Evolutionary conservation across 2,888 invertebrate genomes (phyloP).

Genomic region (Drosophila formosana): DNA sequence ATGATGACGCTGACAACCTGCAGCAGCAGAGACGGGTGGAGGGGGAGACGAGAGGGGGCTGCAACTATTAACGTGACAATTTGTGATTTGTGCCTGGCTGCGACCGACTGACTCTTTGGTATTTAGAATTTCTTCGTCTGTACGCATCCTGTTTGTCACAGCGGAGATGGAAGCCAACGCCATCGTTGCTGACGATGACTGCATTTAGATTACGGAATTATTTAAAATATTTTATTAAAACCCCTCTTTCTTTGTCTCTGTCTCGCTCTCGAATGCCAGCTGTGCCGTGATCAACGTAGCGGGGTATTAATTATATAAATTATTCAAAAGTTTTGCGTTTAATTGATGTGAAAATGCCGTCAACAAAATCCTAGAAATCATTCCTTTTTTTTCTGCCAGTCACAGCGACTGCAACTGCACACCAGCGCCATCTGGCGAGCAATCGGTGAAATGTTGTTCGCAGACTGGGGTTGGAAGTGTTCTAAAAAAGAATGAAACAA

Average conservation of each 20-base stretch:
- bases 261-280: conserved; percentile 25
- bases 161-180: conserved; percentile 46
- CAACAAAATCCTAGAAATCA: conserved; percentile 48
- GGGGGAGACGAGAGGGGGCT: conserved; percentile 1
- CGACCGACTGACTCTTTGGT: conserved; percentile 61
- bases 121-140: conserved; percentile 74
- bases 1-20: conserved; percentile 31
- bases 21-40: conserved; percentile 8
- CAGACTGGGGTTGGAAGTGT: conserved; percentile 64
- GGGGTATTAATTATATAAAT: conserved; percentile 78
- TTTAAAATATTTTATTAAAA: conserved; percentile 84
- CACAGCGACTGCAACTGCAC: conserved; percentile 20
- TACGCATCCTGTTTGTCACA: conserved; percentile 67
- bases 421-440: conserved; percentile 64
- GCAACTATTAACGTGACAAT: conserved; percentile 80
- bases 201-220: conserved; percentile 85
- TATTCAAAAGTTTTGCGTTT: conserved; percentile 66
- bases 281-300: conserved; percentile 43
- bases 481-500: conserved; percentile 60
- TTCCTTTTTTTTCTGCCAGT: conserved; percentile 8
- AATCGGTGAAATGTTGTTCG: neutral
- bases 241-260: neutral
- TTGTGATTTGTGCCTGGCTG: conserved; percentile 76
- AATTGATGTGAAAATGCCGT: conserved; percentile 50
- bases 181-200: conserved; percentile 62